Conservation (phyloP, 1,140 invertebrate genomes). For the Vanessa atalanta region DNA sequence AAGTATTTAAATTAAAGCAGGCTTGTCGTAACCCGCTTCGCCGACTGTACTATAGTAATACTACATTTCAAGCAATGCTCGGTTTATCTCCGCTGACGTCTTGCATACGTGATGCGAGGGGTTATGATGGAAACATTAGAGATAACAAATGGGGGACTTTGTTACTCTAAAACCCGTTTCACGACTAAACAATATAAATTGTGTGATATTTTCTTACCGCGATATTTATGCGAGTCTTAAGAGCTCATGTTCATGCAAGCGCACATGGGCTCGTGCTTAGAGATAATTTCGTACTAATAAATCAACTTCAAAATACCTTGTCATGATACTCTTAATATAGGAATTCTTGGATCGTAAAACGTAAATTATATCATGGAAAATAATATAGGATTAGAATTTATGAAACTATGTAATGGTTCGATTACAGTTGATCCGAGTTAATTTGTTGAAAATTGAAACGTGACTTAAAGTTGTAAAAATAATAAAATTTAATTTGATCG, state of each 20-base stretch:
- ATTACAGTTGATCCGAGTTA: no score
- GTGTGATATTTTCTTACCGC: constrained; percentile 30
- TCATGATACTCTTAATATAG: not conserved
- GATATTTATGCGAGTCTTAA: constrained; percentile 33
- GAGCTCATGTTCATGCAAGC: constrained; percentile 15
- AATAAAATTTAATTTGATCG: no score
- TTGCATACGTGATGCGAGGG: constrained; percentile 41
- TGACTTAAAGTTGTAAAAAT: no score
- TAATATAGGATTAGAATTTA: no score
- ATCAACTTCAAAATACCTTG: constrained; percentile 14
- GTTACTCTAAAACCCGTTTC: constrained; percentile 39
- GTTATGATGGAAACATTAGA: constrained; percentile 43
- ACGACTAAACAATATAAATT: constrained; percentile 39
- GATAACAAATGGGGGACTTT: constrained; percentile 42
- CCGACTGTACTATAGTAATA: constrained; percentile 21
- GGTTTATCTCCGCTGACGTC: constrained; percentile 43
- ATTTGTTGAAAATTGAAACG: no score
- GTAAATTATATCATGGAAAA: not conserved
- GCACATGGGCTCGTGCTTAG: constrained; percentile 4
- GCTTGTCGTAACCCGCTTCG: not conserved
- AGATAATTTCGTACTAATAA: constrained; percentile 20
- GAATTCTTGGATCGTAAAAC: not conserved
- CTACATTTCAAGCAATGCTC: constrained; percentile 32
- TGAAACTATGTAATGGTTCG: no score
- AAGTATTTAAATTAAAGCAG: not conserved